Evolutionary conservation across 2,888 invertebrate genomes (phyloP), one percentile per base, ranked within the genome.

Genomic region (Neocrepidodera transversa): DNA sequence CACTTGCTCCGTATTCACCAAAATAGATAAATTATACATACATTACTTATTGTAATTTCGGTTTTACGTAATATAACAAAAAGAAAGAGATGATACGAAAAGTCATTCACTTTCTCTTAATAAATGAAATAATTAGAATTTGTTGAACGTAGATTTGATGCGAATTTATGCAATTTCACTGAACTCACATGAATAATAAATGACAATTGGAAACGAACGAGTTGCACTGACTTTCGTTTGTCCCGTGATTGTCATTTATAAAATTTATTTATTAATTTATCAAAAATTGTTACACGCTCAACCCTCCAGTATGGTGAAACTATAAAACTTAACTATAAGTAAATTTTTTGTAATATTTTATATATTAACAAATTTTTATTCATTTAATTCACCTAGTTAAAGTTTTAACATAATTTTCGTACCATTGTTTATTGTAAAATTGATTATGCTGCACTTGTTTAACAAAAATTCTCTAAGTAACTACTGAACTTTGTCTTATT

Each of bases 111-210:
- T 40, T 40, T 40, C 40, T 40, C 40, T 40, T 40, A 17, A 4
- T 36, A 4, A 17, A 40, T 10, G 17, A 16, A 40, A 40, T 40
- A 40, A 40, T 40, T 40, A 40, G 40, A 40, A 40, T 40, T 40
- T 16, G 40, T n/a, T 40, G 40, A 40, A 40, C 40, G 40, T 40
- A 14, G 40, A 17, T 16, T 40, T 40, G 7, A 40, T 40, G 40
- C 40, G 40, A 40, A 40, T 40, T 14, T 40, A 40, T 40, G 14
- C 17, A 40, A 40, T 40, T 40, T 40, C 40, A 18, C 40, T 40
- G 16, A 40, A 40, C 16, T 16, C 11, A 18, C 14, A 16, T 5
- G 40, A 40, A 40, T 40, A 40, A 40, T 6, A 36, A 40, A 40
- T 40, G 16, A 40, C 40, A 40, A 40, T 40, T 40, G 40, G 40